Evolutionary conservation across 2,888 invertebrate genomes (phyloP), one percentile per base, ranked within the genome.

Genomic region (Megaustenia siamemsis): DNA sequence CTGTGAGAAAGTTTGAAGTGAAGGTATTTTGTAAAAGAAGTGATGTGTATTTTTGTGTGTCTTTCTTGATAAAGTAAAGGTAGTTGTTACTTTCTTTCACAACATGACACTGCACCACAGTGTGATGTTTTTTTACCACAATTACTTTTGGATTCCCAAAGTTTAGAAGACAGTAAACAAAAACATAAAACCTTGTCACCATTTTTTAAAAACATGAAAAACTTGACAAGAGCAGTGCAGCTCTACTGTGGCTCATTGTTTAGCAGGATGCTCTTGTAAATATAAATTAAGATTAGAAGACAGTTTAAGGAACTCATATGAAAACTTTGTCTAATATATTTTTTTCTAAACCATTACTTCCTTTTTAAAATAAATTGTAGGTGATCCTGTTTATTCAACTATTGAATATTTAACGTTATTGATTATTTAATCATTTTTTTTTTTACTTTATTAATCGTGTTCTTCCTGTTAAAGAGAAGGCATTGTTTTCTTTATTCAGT

Each of bases 391-490:
- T 63, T 63, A 28, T 15, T 63, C 10, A 1, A 6, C 63, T 32
- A 35, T 66, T 66, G 35, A 66, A 15, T 4, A 10, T 10, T 40
- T 71, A 45, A 71, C 45, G 45, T 71, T 71, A 71, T 18, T 71
- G 4, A 43, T 8, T 15, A 45, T 45, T 43, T 1, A 71, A 71
- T 71, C 45, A 43, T 45, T 71, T 45, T 45, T 71, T 45, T 45
- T 71, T 45, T 45, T 71, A 18, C 43, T 43, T 28, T 71, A 24
- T 6, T 28, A 45, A 12, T 45, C 28, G 28, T 12, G 71, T 45
- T 43, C 71, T 73, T 73, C 71, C 71, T 73, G 45, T 28, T 6
- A 21, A 28, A 28, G 45, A 28, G 71, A 73, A n/a, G 69, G 69
- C 40, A 69, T 24, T 43, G 18, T 10, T 8, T 66, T 10, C 32